Evolutionary conservation across 2,888 invertebrate genomes (phyloP).

Genomic region (Diadegma fenestrale): DNA sequence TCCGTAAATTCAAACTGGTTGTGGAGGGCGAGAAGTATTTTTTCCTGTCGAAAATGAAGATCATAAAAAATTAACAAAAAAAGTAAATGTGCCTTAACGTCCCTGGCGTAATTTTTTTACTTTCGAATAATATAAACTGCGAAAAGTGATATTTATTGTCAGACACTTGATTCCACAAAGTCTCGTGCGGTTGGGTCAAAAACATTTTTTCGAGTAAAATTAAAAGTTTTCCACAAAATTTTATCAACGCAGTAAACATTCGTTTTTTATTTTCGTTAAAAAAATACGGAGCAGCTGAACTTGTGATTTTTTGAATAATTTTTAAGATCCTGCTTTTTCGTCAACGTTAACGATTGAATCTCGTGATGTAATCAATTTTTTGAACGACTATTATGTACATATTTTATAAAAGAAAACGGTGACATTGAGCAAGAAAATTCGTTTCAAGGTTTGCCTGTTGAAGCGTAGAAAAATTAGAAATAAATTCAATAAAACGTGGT

Average conservation of each 20-base stretch:
- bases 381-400: background rate
- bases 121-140: background rate
- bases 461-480: background rate
- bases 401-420: background rate
- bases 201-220: background rate
- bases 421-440: background rate
- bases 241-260: background rate
- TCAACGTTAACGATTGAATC: background rate
- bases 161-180: background rate
- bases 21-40: background rate
- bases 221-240: background rate
- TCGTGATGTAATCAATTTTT: background rate
- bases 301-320: background rate
- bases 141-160: background rate
- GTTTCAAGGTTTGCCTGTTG: background rate
- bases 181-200: background rate
- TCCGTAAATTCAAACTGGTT: background rate
- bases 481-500: background rate
- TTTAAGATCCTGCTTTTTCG: background rate
- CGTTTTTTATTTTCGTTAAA: background rate
- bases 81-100: conserved; percentile 16
- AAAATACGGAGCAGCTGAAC: background rate
- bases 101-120: conserved; percentile 6
- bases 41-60: background rate
- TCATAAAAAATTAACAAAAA: background rate